phyloP scores from a whole-genome alignment of 2,113 vertebrate genomes.

The Regulus satrapa region DNA sequence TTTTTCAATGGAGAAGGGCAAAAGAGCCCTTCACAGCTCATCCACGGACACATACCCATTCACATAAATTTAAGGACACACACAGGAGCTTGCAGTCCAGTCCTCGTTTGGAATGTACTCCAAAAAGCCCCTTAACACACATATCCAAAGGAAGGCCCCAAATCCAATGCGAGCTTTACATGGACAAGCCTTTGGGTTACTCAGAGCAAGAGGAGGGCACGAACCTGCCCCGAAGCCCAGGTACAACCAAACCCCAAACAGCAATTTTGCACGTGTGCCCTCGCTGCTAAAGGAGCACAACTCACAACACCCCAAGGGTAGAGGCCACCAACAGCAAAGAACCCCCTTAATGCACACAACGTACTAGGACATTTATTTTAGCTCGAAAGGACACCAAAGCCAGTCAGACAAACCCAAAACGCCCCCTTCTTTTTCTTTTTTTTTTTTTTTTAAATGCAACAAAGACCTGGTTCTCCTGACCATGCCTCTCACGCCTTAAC shows the following conservation, averaged over 20 bases:
- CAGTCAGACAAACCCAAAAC: not conserved
- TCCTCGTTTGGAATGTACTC: rapidly evolving
- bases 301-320: not conserved
- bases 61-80: not conserved
- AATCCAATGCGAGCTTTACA: rapidly evolving
- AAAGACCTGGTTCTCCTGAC: not conserved
- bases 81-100: not conserved
- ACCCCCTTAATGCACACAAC: rapidly evolving
- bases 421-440: not conserved
- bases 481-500: not conserved
- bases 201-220: rapidly evolving
- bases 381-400: not conserved
- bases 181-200: rapidly evolving
- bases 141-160: not conserved
- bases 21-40: not conserved
- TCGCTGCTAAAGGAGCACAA: not conserved
- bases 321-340: not conserved
- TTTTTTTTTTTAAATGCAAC: too few relatives aligned
- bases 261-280: not conserved
- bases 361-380: not conserved
- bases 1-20: not conserved
- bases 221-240: not conserved
- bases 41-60: rapidly evolving
- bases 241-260: not conserved
- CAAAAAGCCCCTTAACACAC: rapidly evolving